These are phyloP conservation scores for Heliconius aoede DNA, from an alignment of 2,888 invertebrate genomes.

Conservation along the genomic window DNA sequence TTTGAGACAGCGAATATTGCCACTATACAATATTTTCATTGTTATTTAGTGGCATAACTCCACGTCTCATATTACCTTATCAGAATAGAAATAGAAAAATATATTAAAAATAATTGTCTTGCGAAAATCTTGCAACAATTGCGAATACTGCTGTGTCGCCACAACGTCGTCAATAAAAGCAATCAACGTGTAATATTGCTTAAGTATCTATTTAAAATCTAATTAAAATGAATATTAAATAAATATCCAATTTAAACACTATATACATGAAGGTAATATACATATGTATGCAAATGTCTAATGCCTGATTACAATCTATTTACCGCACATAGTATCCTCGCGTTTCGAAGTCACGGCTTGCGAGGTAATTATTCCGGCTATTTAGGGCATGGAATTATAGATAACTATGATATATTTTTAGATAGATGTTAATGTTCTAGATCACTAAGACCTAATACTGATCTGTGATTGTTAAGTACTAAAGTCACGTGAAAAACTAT, in stretches of 20 bases:
- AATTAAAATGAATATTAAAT: not conserved
- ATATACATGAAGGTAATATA: not conserved
- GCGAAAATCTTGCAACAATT: no score
- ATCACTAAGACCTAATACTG: constrained; percentile 4
- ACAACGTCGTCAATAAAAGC: no score
- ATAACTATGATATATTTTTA: constrained; percentile 28
- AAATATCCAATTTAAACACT: not conserved
- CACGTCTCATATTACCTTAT: no score
- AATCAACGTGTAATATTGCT: no score
- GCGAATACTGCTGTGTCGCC: no score
- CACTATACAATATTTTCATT: no score
- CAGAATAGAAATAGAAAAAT: no score
- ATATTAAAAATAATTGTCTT: no score
- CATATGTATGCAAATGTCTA: constrained; percentile 19
- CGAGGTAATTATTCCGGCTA: constrained; percentile 29
- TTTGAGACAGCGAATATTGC: no score
- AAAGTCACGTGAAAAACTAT: not conserved
- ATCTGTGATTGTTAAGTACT: not conserved
- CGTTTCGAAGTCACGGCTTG: constrained; percentile 19
- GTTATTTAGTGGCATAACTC: no score
- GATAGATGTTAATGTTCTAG: constrained; percentile 30
- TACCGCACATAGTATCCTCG: constrained; percentile 8
- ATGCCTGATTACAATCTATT: constrained; percentile 6
- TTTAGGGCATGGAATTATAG: constrained; percentile 38
- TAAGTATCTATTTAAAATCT: not conserved